Evolutionary conservation across 2,888 invertebrate genomes (phyloP), one percentile per base, ranked within the genome.

Genomic region (Drosophila incognita): DNA sequence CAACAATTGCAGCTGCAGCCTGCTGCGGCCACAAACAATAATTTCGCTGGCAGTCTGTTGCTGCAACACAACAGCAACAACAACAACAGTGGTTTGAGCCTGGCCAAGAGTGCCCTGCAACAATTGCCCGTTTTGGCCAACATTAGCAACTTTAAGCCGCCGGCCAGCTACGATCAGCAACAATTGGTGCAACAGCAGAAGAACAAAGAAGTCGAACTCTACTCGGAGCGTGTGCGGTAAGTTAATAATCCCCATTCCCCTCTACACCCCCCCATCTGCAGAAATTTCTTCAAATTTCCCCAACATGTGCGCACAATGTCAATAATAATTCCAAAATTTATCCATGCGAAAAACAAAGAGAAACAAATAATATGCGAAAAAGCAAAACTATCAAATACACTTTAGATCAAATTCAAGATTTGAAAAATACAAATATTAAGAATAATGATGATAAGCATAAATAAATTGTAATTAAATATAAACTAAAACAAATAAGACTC

Each of bases 151-250:
- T 81, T 92, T 21, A 91, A 92, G 64, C 91, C 88, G 10, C 69
- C 92, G 77, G 83, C 81, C 68, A 89, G 74, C 60, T 88, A 66
- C 65, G 92, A 92, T 77, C 92, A 92, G 69, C 92, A 92, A 73
- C 92, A 92, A 59, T 74, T 91, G 38, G 85, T 91, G 74, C 90
- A 92, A 62, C 92, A 92, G 76, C 93, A 96, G 94, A 96, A 96
- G 94, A 96, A 96, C 93, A 95, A 95, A 89, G 96, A 96, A 92
- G 94, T 96, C 74, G 97, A 97, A 91, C 95, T 96, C 86, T 95
- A 96, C 92, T 96, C 96, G 68, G 97, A 97, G 92, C 95, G 96
- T 91, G 95, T 96, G 92, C 95, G 97, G 97, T 97, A 92, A 96
- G 96, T 58, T 4, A 10, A 21, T 35, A 27, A 60, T 56, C 11